phyloP scores from a whole-genome alignment of 2,113 vertebrate genomes.

The Emydocephalus ijimae region DNA sequence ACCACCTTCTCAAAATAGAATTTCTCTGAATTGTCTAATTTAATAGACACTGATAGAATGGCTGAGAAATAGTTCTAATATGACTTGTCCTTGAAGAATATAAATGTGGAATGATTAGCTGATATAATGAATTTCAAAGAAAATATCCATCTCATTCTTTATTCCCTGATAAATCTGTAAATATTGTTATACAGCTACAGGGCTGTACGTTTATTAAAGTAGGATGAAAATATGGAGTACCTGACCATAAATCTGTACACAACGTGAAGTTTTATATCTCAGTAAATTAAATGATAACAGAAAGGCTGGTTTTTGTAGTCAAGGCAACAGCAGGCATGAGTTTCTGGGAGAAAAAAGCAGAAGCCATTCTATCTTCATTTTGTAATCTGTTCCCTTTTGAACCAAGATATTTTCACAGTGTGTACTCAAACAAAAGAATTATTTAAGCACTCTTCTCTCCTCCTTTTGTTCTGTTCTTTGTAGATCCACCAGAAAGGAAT shows the following conservation, averaged over 20 bases:
- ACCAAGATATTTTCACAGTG: background rate
- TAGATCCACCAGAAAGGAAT: conserved; percentile 93
- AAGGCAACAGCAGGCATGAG: conserved; percentile 50
- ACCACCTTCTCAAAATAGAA: background rate
- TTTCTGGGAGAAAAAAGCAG: conserved; percentile 15
- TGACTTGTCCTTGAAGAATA: background rate
- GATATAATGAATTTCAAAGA: background rate
- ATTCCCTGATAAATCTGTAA: background rate
- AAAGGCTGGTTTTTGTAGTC: conserved; percentile 43
- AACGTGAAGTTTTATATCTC: conserved; percentile 28
- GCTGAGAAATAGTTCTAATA: background rate
- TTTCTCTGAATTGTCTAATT: background rate
- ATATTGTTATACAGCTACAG: conserved; percentile 5
- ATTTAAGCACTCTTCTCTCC: background rate
- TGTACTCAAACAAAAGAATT: conserved; percentile 1
- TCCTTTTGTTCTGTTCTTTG: conserved; percentile 1
- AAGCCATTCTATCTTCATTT: background rate
- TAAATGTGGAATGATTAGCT: background rate
- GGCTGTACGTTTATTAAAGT: conserved; percentile 1
- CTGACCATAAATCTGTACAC: background rate
- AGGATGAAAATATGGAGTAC: background rate
- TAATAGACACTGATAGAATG: background rate
- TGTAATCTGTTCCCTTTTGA: background rate
- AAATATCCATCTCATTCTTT: background rate
- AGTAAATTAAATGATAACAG: conserved; percentile 34